A percentile compares a stretch with the other conserved stretches of the same genome.
Evolutionary conservation across 1,140 invertebrate genomes (phyloP).

Genomic region (Drosophila bipectinata): DNA sequence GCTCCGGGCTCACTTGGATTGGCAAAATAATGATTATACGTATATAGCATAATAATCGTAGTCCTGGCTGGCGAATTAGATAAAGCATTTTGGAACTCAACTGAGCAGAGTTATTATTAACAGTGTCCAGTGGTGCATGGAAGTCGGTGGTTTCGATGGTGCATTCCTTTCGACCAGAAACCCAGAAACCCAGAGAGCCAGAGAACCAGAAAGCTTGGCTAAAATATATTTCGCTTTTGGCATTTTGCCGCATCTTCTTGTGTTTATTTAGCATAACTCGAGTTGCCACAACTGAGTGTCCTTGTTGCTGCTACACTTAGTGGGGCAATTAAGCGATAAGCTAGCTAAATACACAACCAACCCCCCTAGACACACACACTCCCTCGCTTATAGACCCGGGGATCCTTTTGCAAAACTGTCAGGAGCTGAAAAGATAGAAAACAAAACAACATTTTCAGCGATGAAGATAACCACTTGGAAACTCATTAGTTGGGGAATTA

Average conservation of each 20-base stretch:
- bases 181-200: too few relatives aligned
- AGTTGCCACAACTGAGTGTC: conserved; percentile 31
- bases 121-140: conserved; percentile 7
- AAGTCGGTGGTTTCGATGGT: background rate
- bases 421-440: background rate
- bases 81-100: background rate
- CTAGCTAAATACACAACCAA: conserved; percentile 61
- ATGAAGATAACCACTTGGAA: conserved; percentile 77
- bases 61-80: background rate
- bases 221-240: conserved; percentile 2
- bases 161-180: too few relatives aligned
- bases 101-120: too few relatives aligned
- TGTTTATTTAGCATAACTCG: conserved; percentile 40
- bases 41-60: conserved; percentile 59
- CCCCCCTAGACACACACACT: background rate
- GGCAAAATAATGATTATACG: conserved; percentile 59
- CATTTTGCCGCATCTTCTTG: conserved; percentile 10
- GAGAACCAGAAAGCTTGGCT: background rate
- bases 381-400: background rate
- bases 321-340: conserved; percentile 78
- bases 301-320: conserved; percentile 47
- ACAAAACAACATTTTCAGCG: background rate
- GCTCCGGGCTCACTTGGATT: conserved; percentile 56
- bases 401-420: conserved; percentile 9
- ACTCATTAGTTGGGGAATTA: conserved; percentile 75